Base-by-base conservation (phyloP, 2,888 invertebrate genomes). In the Drosophila recens region DNA sequence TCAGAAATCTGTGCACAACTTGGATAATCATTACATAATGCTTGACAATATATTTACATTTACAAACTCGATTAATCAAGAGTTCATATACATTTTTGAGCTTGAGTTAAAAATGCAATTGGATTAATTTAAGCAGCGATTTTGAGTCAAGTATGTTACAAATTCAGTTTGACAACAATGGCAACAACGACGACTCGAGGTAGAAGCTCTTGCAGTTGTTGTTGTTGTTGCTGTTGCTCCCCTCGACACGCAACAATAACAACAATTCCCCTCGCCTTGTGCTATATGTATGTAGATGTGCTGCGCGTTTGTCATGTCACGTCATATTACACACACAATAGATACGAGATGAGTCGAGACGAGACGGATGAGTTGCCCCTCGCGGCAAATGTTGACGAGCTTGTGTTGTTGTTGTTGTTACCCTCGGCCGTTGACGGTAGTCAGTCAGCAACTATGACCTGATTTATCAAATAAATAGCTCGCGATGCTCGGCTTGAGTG, bases 391-490 rank as follows among this genome's bases (percentile, higher is more conserved):
- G 48, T 17, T 33, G 33, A 15, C 33, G 30, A 10, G 38, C 6
- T 15, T 40, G 36, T 36, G 52, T 15, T 40, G 38, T n/a, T 36
- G 15, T 15, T 52, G 45, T 36, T 36, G 46, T 15, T 56, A 27
- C 42, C 64, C 57, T 43, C 23, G 17, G 17, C 36, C 33, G 68
- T 27, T 59, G 54, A 69, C 71, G 56, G 81, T 66, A 83, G 58
- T 69, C 78, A 70, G 80, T 82, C 87, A 78, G 78, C 84, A 80
- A 79, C 69, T 79, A 75, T 86, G 86, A 86, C 86, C 86, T 87
- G 86, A 87, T 87, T 87, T 87, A 86, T 87, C 84, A 83, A 83
- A 85, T 85, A 87, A 85, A 83, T 79, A 79, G 83, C 85, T 75
- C 71, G 75, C 82, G 52, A 64, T 53, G 71, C 67, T 63, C 36